A percentile compares a stretch with the other conserved stretches of the same genome.
Conservation (phyloP, 2,113 vertebrate genomes). For the Microtus montanus region DNA sequence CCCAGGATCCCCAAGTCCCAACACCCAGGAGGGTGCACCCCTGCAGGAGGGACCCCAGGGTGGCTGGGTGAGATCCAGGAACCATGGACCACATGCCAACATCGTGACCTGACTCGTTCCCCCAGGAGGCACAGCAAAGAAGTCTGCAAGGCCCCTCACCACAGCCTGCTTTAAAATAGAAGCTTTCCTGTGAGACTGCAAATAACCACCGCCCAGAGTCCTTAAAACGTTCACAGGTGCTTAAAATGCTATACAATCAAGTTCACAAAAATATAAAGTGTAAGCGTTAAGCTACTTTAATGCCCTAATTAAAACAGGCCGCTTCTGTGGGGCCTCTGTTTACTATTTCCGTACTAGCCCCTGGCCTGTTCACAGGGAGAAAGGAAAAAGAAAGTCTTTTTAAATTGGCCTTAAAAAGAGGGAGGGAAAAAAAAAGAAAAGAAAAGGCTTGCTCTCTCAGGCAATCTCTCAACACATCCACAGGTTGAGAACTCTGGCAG, state of each 20-base stretch:
- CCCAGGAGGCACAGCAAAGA: conserved; percentile 21
- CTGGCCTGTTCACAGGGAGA: conserved; percentile 17
- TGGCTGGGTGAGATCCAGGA: neutral
- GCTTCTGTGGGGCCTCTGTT: conserved; percentile 67
- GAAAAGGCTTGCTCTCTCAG: conserved; percentile 40
- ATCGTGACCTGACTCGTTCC: conserved; percentile 20
- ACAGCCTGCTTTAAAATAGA: conserved; percentile 80
- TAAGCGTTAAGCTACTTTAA: conserved; percentile 80
- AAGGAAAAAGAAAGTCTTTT: neutral
- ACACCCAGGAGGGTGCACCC: neutral
- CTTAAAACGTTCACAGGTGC: conserved; percentile 81
- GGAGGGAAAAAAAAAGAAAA: neutral
- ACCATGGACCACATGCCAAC: neutral
- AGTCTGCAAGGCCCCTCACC: conserved; percentile 33
- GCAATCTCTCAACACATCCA: conserved; percentile 12
- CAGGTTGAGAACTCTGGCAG: conserved; percentile 12
- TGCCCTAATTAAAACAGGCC: conserved; percentile 78
- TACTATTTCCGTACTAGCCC: conserved; percentile 74
- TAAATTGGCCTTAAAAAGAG: conserved; percentile 28
- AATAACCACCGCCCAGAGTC: conserved; percentile 74
- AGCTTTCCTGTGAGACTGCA: conserved; percentile 80
- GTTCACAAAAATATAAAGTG: conserved; percentile 79
- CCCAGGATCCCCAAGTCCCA: neutral
- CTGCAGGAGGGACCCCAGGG: neutral
- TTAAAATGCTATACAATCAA: conserved; percentile 84